phyloP scores from a whole-genome alignment of 2,888 invertebrate genomes.

The Chloroclysta siterata region DNA sequence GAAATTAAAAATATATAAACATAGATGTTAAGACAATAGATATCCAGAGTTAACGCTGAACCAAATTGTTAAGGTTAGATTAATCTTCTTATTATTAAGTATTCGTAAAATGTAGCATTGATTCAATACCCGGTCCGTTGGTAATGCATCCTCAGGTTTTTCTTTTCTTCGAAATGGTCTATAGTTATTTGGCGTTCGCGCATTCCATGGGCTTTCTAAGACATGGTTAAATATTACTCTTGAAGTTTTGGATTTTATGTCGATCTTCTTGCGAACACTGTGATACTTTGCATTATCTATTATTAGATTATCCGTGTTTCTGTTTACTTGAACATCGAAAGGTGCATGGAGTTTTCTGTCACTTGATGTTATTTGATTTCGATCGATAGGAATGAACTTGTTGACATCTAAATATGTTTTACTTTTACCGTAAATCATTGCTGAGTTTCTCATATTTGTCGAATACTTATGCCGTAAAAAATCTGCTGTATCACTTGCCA shows the following conservation, averaged over 20 bases:
- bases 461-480: constrained; percentile 6
- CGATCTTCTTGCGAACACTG: constrained; percentile 15
- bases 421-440: constrained; percentile 3
- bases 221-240: constrained; percentile 78
- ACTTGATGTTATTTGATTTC: background rate
- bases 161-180: constrained; percentile 65
- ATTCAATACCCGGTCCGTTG: constrained; percentile 40
- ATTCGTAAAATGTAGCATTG: too few species aligned
- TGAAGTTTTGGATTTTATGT: constrained; percentile 20
- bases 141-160: constrained; percentile 23
- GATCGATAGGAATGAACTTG: constrained; percentile 2
- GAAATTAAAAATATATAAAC: constrained; percentile 37
- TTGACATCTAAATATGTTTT: constrained; percentile 12
- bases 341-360: constrained; percentile 3
- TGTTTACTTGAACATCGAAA: constrained; percentile 10
- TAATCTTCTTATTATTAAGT: too few species aligned
- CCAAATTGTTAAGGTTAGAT: background rate
- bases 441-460: background rate
- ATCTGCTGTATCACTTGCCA: background rate
- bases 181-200: constrained; percentile 67
- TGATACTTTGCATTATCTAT: constrained; percentile 16
- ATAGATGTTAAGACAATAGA: too few species aligned
- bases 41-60: background rate
- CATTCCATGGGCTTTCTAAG: constrained; percentile 85
- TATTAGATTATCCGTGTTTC: background rate